Conservation (phyloP, 2,113 vertebrate species). For the Myotis davidii region DNA sequence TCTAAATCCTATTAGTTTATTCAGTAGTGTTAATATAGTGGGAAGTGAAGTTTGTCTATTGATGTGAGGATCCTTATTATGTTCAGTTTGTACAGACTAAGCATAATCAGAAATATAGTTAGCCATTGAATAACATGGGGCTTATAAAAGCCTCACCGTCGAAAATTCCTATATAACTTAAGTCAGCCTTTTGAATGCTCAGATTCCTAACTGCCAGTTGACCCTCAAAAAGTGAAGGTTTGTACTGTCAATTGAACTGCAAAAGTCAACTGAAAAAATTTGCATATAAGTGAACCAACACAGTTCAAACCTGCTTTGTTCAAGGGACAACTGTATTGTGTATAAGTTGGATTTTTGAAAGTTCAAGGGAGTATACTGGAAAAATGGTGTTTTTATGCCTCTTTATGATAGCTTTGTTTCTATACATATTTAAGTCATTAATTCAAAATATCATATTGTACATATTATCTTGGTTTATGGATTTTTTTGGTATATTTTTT, state of each 20-base stretch:
- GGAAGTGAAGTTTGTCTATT: background rate
- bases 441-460: background rate
- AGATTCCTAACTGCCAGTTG: background rate
- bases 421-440: conserved; percentile 9
- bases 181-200: background rate
- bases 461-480: background rate
- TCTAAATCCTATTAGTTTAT: background rate
- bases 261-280: background rate
- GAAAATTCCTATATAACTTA: background rate
- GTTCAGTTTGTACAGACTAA: background rate
- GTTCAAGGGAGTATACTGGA: background rate
- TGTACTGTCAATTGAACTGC: background rate
- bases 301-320: background rate
- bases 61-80: background rate
- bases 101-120: background rate
- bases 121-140: background rate
- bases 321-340: background rate
- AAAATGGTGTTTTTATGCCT: background rate
- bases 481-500: background rate
- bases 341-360: background rate
- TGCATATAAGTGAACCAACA: background rate
- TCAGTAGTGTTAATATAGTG: background rate
- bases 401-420: background rate
- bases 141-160: background rate
- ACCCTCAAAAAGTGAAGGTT: background rate